Conservation (phyloP, 2,113 vertebrate species). For the Excalfactoria chinensis region DNA sequence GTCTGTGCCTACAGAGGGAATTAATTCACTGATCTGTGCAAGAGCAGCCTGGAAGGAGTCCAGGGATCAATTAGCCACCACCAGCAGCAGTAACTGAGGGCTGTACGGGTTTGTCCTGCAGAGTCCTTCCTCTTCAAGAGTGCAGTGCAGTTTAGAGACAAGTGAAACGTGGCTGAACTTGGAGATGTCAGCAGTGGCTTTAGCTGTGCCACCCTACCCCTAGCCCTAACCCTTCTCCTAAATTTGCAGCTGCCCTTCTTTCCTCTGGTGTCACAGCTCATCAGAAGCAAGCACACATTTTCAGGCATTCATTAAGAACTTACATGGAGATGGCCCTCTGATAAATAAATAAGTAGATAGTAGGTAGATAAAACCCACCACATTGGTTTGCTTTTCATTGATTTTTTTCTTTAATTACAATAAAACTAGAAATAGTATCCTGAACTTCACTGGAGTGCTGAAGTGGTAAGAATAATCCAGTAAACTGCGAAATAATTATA, state of each 20-base stretch:
- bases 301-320: background rate
- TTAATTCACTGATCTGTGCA: background rate
- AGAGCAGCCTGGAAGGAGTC: background rate
- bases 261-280: background rate
- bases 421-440: background rate
- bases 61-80: rapidly evolving
- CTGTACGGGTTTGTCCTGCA: background rate
- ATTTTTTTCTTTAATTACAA: background rate
- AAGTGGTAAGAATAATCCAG: background rate
- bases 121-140: background rate
- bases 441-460: background rate
- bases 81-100: background rate
- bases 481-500: background rate
- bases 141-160: background rate
- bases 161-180: background rate
- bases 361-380: too few species aligned
- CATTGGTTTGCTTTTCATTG: background rate
- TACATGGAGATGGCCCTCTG: background rate
- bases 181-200: background rate
- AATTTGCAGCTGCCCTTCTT: background rate
- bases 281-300: background rate
- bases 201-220: background rate
- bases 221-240: too few species aligned
- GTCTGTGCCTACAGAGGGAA: background rate
- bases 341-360: too few species aligned